Percentiles rank a stretch among this genome's conserved stretches.
phyloP scores from a whole-genome alignment of 1,140 invertebrate species.

The Drosophila erecta region DNA sequence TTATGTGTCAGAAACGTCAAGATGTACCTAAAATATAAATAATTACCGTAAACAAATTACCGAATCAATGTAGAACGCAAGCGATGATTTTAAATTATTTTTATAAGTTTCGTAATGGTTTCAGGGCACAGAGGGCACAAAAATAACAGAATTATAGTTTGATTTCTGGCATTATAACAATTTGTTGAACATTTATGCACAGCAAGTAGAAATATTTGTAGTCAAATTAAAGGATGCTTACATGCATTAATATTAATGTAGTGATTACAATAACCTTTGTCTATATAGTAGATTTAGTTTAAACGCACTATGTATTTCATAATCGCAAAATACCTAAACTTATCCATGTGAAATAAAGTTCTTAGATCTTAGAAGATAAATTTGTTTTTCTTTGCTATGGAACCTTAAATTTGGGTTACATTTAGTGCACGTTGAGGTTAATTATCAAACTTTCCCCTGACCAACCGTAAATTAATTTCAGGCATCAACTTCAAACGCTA shows the following conservation, averaged over 20 bases:
- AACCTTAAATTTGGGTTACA: neutral
- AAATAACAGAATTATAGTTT: conserved; percentile 2
- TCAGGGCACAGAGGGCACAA: conserved; percentile 52
- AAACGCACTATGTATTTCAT: conserved; percentile 26
- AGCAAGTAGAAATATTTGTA: conserved; percentile 11
- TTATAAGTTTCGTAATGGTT: conserved; percentile 27
- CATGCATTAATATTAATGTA: conserved; percentile 23
- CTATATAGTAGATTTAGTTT: conserved; percentile 19
- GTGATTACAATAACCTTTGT: conserved; percentile 5
- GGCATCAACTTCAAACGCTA: conserved; percentile 33
- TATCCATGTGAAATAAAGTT: conserved; percentile 39
- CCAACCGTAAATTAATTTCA: conserved; percentile 36
- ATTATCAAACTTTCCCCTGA: conserved; percentile 26
- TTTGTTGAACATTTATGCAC: conserved; percentile 15
- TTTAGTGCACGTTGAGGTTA: conserved; percentile 12
- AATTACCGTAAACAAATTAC: conserved; percentile 6
- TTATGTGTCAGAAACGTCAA: conserved; percentile 48
- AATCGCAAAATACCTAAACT: conserved; percentile 23
- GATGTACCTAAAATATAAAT: conserved; percentile 59
- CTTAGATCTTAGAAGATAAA: conserved; percentile 24
- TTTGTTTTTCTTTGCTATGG: neutral
- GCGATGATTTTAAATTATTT: neutral
- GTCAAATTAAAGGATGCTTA: conserved; percentile 26
- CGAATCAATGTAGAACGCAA: neutral
- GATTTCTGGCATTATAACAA: neutral